Conservation (phyloP, 2,888 invertebrate species). For the Acheta domesticus region DNA sequence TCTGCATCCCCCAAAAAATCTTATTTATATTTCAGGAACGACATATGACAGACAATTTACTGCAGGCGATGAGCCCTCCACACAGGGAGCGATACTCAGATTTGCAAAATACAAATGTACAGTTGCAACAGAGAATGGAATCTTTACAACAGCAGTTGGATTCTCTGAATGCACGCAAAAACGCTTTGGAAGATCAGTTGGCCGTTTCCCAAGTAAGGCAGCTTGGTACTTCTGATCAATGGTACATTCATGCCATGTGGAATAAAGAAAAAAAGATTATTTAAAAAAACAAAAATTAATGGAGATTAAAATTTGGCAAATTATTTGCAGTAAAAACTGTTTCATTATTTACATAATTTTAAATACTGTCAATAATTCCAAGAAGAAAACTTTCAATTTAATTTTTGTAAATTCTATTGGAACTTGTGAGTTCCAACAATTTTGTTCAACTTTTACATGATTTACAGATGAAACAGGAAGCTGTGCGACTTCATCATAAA, state of each 20-base stretch:
- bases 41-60: slow-evolving; percentile 60
- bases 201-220: slow-evolving; percentile 56
- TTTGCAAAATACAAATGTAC: slow-evolving; percentile 51
- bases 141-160: slow-evolving; percentile 61
- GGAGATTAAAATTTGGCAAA: neutral
- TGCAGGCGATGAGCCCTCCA: slow-evolving; percentile 61
- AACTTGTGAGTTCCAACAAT: too few relatives aligned
- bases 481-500: slow-evolving; percentile 58
- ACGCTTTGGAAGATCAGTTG: slow-evolving; percentile 65
- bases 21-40: slow-evolving; percentile 51
- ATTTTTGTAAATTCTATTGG: too few relatives aligned
- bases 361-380: too few relatives aligned
- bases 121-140: slow-evolving; percentile 56
- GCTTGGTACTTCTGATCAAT: too few relatives aligned
- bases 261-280: neutral
- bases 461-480: slow-evolving; percentile 56
- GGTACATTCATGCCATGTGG: neutral
- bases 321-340: too few relatives aligned
- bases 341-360: too few relatives aligned
- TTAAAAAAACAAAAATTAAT: neutral
- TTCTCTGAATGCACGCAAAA: slow-evolving; percentile 60
- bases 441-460: too few relatives aligned
- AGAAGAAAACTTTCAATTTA: too few relatives aligned
- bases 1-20: too few relatives aligned
- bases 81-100: slow-evolving; percentile 56